A percentile compares a stretch with the other conserved stretches of the same genome.
phyloP scores from a whole-genome alignment of 2,888 invertebrate species.

The Spodoptera exigua region DNA sequence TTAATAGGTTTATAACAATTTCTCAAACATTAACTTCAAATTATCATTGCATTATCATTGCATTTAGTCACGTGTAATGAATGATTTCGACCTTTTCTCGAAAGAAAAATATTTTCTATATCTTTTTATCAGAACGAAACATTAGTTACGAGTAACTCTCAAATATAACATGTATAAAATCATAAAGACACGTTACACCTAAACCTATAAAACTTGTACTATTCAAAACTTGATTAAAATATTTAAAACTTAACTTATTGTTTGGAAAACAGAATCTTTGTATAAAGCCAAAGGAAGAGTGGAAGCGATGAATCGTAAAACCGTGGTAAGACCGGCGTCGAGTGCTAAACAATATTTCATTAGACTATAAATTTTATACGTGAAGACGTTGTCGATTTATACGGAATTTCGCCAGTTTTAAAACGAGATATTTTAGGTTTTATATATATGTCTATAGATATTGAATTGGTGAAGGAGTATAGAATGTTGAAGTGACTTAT shows the following conservation, averaged over 20 bases:
- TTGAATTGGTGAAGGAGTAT: neutral
- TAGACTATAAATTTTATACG: conserved; percentile 66
- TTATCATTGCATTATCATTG: too few species aligned
- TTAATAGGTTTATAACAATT: too few species aligned
- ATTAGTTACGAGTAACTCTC: too few species aligned
- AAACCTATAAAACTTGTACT: too few species aligned
- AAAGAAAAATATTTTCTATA: too few species aligned
- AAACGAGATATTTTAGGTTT: conserved; percentile 42
- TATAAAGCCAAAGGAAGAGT: conserved; percentile 9
- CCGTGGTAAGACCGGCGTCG: conserved; percentile 53
- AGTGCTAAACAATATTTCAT: conserved; percentile 70
- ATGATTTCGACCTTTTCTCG: too few species aligned
- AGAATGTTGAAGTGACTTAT: too few species aligned
- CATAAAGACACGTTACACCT: too few species aligned
- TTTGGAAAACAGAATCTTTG: conserved; percentile 1
- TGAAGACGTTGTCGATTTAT: conserved; percentile 60
- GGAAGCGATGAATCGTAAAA: conserved; percentile 48
- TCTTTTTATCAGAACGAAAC: too few species aligned
- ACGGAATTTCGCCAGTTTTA: conserved; percentile 49
- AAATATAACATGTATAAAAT: too few species aligned
- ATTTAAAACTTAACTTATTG: neutral
- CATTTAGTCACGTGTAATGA: too few species aligned
- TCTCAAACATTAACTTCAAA: too few species aligned
- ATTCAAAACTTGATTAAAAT: neutral
- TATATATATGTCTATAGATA: conserved; percentile 16